A percentile compares a stretch with the other conserved stretches of the same genome.
Evolutionary conservation across 2,113 vertebrate species (phyloP).

Genomic region (Eublepharis macularius): DNA sequence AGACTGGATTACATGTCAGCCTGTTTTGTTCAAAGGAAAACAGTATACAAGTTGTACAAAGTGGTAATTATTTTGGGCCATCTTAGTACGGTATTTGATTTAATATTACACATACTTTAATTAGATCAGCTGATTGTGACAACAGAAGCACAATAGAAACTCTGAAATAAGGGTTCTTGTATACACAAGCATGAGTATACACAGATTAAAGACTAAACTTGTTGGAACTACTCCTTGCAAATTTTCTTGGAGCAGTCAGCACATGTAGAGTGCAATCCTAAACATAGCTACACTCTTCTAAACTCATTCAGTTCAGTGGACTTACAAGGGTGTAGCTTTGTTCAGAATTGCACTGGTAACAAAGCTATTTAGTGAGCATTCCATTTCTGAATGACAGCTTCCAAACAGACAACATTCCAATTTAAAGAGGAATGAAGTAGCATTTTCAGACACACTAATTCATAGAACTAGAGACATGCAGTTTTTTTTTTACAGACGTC

Average conservation of each 20-base stretch:
- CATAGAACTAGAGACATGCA: background rate
- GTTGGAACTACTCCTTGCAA: background rate
- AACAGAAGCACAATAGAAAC: constrained; percentile 5
- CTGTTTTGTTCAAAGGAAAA: constrained; percentile 35
- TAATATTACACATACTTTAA: background rate
- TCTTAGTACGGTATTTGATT: fast-evolving
- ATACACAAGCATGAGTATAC: background rate
- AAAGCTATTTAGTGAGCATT: background rate
- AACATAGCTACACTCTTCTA: too few species aligned
- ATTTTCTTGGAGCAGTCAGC: background rate
- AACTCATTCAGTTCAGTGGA: too few species aligned
- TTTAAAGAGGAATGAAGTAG: background rate
- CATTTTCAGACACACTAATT: background rate
- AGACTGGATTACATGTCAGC: constrained; percentile 16
- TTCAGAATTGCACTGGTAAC: too few species aligned
- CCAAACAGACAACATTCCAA: background rate
- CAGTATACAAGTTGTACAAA: constrained; percentile 11
- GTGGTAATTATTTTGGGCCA: constrained; percentile 42
- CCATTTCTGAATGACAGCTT: constrained; percentile 7
- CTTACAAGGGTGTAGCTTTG: too few species aligned
- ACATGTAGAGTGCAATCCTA: background rate
- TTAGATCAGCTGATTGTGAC: fast-evolving
- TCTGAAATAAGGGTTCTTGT: background rate
- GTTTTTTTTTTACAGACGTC: background rate
- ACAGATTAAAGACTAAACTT: background rate